Conservation (phyloP, 2,113 vertebrate species). For the Neotragus moschatus region DNA sequence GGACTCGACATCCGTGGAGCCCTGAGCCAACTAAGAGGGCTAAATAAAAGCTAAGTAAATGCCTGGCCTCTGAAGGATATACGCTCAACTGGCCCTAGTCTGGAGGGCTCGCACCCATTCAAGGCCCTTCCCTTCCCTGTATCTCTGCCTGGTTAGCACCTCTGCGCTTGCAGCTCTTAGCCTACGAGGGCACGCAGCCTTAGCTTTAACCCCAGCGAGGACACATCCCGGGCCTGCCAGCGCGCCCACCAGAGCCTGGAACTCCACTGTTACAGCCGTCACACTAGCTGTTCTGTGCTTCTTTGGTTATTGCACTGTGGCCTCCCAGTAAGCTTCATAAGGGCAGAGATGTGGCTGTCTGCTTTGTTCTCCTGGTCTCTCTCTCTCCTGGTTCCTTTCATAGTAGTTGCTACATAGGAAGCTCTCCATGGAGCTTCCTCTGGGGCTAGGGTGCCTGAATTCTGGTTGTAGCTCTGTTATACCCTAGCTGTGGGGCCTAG, state of each 20-base stretch:
- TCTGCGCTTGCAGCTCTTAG: not conserved
- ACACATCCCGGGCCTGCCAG: not conserved
- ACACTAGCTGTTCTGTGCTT: not conserved
- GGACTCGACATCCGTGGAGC: not conserved
- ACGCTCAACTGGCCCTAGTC: rapidly evolving
- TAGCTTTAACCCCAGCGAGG: not conserved
- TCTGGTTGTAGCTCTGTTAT: not conserved
- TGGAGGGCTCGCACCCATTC: not conserved
- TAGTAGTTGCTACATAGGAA: not conserved
- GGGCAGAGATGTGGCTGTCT: not conserved
- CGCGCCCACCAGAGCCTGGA: not conserved
- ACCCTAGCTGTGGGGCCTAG: not conserved
- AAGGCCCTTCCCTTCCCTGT: not conserved
- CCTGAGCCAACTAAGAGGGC: not conserved
- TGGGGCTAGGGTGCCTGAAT: not conserved
- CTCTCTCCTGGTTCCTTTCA: not conserved
- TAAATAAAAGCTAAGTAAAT: not conserved
- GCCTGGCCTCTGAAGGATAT: not conserved
- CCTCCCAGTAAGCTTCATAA: not conserved
- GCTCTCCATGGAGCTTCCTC: not conserved
- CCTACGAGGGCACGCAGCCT: not conserved
- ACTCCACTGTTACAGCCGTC: not conserved
- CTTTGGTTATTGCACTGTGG: not conserved
- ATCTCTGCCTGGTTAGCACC: not conserved
- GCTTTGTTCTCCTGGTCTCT: not conserved